phyloP scores from a whole-genome alignment of 1,140 invertebrate genomes.

The Drepana arcuata region DNA sequence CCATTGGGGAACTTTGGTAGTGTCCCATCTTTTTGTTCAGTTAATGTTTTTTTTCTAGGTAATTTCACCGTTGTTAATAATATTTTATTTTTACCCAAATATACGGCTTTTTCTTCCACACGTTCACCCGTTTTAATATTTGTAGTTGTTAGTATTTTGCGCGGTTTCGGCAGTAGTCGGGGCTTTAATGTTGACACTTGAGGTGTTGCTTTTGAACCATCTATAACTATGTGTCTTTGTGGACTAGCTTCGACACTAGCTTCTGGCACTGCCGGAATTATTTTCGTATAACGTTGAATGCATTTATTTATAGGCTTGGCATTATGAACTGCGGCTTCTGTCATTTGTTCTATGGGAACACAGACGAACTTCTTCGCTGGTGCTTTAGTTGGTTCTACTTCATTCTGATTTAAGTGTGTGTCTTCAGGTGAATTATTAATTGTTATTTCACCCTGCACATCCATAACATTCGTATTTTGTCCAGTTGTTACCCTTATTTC shows the following conservation, averaged over 20 bases:
- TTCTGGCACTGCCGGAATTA: neutral
- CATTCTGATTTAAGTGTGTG: too few species aligned
- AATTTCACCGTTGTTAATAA: constrained; percentile 20
- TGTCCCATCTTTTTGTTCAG: neutral
- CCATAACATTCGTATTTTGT: too few species aligned
- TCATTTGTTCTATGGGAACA: too few species aligned
- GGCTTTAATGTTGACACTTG: neutral
- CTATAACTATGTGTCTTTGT: neutral
- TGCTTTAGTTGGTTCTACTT: too few species aligned
- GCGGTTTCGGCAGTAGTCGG: neutral
- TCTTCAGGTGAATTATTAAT: too few species aligned
- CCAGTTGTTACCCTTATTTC: too few species aligned
- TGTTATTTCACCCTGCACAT: too few species aligned
- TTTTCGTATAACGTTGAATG: too few species aligned
- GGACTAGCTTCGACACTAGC: neutral
- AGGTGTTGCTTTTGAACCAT: neutral
- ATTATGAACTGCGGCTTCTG: too few species aligned
- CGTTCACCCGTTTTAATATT: neutral
- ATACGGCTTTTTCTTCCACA: neutral
- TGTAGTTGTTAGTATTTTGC: neutral
- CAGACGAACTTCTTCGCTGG: too few species aligned
- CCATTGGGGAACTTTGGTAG: neutral
- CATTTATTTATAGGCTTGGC: too few species aligned
- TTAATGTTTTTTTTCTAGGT: constrained; percentile 2
- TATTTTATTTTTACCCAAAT: constrained; percentile 27